Evolutionary conservation across 2,888 invertebrate species (phyloP), one percentile per base, ranked within the genome.

Genomic region (Volucella inanis): DNA sequence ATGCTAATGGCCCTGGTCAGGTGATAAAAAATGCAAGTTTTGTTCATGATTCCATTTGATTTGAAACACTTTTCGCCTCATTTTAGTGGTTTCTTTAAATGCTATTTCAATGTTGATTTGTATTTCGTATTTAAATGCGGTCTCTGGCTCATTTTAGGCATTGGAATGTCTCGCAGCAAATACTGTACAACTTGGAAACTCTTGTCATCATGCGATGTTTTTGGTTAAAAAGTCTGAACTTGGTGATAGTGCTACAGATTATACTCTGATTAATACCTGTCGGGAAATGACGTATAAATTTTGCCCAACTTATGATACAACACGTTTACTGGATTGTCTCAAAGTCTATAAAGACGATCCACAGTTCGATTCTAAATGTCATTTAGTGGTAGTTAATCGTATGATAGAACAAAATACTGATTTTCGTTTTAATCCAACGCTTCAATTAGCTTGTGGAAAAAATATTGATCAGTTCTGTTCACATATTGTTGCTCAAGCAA

Each of bases 321-420:
- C 95, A 2, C 94, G 95, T 79, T 93, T 96, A 54, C 93, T 97
- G 39, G 95, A 95, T 82, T 97, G 97, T 90, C 93, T 97, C 12
- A 97, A 97, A 93, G 93, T 93, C 81, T 94, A 96, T 90, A 96
- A 95, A 89, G 95, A 97, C 89, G 95, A 96, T 89, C 92, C 94
- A 0, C 94, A 94, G 18, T 98, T 98, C 92, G 96, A 97, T 90
- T 94, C 95, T 74, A 95, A 95, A 87, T 99, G 98, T 90, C 95
- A 96, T 90, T 93, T 95, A 71, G 94, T 98, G 15, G 96, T 98
- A n/a, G 94, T 96, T 0, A 96, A 96, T 90, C 94, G 98, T 88
- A 96, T 98, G 94, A 95, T 97, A 87, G 97, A 98, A 91, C 97
- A 97, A 91, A 97, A 97, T 90, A 94, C 95, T 78, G 98, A 99